Percentiles rank a stretch among this genome's conserved stretches.
phyloP scores from a whole-genome alignment of 2,888 invertebrate species.

The Drosophila siamana region DNA sequence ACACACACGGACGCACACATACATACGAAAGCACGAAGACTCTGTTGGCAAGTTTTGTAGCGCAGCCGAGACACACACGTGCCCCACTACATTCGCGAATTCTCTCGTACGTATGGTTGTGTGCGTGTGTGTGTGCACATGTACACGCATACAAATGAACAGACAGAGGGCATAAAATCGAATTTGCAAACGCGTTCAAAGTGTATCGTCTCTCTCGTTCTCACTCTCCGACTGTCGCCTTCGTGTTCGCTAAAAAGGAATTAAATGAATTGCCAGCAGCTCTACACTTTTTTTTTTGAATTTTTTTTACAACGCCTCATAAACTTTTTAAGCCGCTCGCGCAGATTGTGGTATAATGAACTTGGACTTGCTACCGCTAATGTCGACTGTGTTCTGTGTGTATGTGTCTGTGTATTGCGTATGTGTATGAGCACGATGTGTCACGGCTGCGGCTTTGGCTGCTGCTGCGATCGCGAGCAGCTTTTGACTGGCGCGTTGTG shows the following conservation, averaged over 20 bases:
- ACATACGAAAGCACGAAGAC: slow-evolving; percentile 30
- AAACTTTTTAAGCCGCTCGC: slow-evolving; percentile 69
- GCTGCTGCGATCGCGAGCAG: slow-evolving; percentile 68
- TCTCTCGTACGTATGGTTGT: slow-evolving; percentile 48
- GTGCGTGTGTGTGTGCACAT: slow-evolving; percentile 6
- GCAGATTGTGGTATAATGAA: slow-evolving; percentile 68
- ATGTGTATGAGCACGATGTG: slow-evolving; percentile 49
- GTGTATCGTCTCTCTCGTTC: slow-evolving; percentile 45
- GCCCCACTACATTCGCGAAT: slow-evolving; percentile 84
- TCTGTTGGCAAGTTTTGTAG: slow-evolving; percentile 48
- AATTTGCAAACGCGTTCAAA: slow-evolving; percentile 71
- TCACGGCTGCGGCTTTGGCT: slow-evolving; percentile 56
- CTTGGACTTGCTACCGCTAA: slow-evolving; percentile 64
- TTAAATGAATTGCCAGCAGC: slow-evolving; percentile 64
- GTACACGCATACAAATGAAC: slow-evolving; percentile 22
- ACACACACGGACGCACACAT: slow-evolving; percentile 64
- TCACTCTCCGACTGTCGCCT: slow-evolving; percentile 34
- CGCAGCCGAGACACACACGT: slow-evolving; percentile 79
- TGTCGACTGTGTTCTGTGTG: slow-evolving; percentile 11
- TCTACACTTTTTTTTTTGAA: slow-evolving; percentile 40
- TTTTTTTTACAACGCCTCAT: slow-evolving; percentile 71
- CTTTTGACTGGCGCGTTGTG: slow-evolving; percentile 73
- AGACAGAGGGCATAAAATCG: slow-evolving; percentile 51
- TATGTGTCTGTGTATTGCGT: not conserved
- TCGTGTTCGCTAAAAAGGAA: slow-evolving; percentile 60